Evolutionary conservation across 2,888 invertebrate genomes (phyloP).

Genomic region (Apamea anceps): DNA sequence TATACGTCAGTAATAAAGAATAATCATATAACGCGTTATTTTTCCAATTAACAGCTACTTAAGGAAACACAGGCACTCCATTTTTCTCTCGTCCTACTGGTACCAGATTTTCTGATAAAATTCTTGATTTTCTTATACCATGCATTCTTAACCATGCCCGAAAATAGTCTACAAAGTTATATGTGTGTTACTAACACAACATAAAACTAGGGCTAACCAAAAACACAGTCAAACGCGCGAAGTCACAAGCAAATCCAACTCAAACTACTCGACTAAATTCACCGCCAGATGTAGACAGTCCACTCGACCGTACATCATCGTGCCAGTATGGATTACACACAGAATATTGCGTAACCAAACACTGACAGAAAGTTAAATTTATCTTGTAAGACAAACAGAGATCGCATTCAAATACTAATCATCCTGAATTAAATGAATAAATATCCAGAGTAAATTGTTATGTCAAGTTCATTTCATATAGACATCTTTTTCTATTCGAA

Average conservation of each 20-base stretch:
- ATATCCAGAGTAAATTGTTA: constrained; percentile 43
- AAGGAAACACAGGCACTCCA: not conserved
- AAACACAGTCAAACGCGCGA: not conserved
- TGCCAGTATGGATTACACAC: constrained; percentile 44
- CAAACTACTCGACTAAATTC: constrained; percentile 18
- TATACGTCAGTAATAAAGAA: not conserved
- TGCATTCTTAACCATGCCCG: not conserved
- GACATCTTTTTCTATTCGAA: not conserved
- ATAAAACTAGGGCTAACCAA: not conserved
- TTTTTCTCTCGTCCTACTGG: not conserved
- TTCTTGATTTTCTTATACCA: not conserved
- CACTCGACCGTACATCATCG: constrained; percentile 31
- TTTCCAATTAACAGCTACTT: not conserved
- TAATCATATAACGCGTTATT: not conserved
- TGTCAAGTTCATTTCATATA: constrained; percentile 15
- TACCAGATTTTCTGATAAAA: not conserved
- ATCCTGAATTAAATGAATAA: constrained; percentile 46
- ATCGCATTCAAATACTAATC: constrained; percentile 40
- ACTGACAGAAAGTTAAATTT: constrained; percentile 55
- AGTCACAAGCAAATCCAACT: not conserved
- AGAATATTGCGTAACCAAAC: constrained; percentile 50
- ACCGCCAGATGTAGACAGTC: constrained; percentile 40
- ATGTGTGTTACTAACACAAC: not conserved
- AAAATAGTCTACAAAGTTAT: not conserved
- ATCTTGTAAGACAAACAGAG: constrained; percentile 52